A percentile compares a stretch with the other conserved stretches of the same genome.
phyloP scores from a whole-genome alignment of 2,113 vertebrate species.

The Clarias macrocephalus region DNA sequence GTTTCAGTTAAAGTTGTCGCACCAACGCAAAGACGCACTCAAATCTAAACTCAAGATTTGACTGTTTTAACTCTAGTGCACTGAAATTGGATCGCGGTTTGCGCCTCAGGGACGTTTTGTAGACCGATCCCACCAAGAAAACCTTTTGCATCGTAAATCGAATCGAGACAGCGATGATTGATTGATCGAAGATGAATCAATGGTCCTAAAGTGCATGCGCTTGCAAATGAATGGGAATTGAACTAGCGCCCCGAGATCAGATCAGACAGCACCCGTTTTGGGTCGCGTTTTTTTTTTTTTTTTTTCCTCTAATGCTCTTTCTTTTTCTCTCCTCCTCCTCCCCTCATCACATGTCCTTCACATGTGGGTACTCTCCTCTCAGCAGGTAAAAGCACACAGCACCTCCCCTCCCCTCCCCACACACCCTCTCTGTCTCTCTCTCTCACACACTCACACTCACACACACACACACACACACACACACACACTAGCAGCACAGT shows the following conservation, averaged over 20 bases:
- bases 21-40: too few relatives aligned
- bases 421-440: background rate
- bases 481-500: background rate
- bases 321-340: background rate
- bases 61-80: background rate
- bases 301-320: background rate
- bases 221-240: background rate
- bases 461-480: background rate
- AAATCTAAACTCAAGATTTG: too few relatives aligned
- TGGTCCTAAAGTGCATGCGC: background rate
- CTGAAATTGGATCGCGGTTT: background rate
- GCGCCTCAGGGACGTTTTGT: background rate
- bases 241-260: background rate
- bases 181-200: background rate
- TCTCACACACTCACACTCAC: background rate
- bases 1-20: background rate
- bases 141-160: background rate
- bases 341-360: background rate
- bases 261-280: background rate
- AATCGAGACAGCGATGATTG: too few relatives aligned
- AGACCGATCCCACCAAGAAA: background rate
- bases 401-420: background rate
- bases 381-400: slow-evolving; percentile 29
- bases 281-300: background rate
- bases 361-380: slow-evolving; percentile 19